Evolutionary conservation across 2,888 invertebrate genomes (phyloP).

Genomic region (Scelioninae gen. 2): DNA sequence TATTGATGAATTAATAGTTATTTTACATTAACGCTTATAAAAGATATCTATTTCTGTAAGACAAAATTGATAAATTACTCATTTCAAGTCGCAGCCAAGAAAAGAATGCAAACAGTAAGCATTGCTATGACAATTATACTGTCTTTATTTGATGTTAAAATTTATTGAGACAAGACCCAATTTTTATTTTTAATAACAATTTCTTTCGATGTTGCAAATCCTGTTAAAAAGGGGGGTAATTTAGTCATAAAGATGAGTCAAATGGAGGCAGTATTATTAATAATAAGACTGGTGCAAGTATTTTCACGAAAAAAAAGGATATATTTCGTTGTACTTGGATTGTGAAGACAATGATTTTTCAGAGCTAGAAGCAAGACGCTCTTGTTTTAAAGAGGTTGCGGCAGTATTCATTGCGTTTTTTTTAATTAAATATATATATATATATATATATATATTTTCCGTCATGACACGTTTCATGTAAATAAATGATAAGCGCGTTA

Average conservation of each 20-base stretch:
- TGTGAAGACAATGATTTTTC: conserved; percentile 26
- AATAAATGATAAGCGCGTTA: conserved; percentile 47
- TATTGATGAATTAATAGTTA: conserved; percentile 32
- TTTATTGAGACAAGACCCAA: not conserved
- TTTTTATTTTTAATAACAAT: not conserved
- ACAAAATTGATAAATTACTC: conserved; percentile 31
- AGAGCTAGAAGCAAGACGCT: conserved; percentile 53
- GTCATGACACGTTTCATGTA: conserved; percentile 46
- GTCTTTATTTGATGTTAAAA: conserved; percentile 38
- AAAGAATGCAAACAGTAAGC: conserved; percentile 16
- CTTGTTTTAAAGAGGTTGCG: conserved; percentile 64
- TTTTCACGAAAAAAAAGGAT: conserved; percentile 44
- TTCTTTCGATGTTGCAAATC: not conserved
- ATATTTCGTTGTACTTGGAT: conserved; percentile 27
- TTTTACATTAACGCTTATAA: conserved; percentile 27
- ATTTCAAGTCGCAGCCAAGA: conserved; percentile 43
- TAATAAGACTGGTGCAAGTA: conserved; percentile 53
- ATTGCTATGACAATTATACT: conserved; percentile 38
- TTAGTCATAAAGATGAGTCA: conserved; percentile 10
- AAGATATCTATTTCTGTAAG: conserved; percentile 10
- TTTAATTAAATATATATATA: conserved; percentile 51
- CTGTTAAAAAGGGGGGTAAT: conserved; percentile 3
- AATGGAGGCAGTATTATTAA: conserved; percentile 47
- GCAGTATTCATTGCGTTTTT: conserved; percentile 54
- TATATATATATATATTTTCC: conserved; percentile 41